Percentiles rank a stretch among this genome's conserved stretches.
Evolutionary conservation across 2,113 vertebrate genomes (phyloP).

Genomic region (Eptatretus burgeri): DNA sequence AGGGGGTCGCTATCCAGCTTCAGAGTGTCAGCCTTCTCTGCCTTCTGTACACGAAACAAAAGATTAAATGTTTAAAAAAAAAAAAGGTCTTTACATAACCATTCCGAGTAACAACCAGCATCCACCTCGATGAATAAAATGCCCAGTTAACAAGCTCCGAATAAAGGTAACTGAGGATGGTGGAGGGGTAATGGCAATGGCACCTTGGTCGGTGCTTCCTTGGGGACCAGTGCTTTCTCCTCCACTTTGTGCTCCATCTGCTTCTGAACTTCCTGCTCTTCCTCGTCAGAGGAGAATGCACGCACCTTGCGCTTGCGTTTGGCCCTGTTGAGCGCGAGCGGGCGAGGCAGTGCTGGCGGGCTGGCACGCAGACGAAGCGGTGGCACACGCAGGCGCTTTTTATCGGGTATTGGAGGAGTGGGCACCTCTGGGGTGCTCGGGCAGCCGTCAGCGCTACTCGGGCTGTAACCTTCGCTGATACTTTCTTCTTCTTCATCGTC

Average conservation of each 20-base stretch:
- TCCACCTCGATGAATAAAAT: too few relatives aligned
- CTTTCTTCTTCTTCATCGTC: constrained; percentile 50
- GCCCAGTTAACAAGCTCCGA: too few relatives aligned
- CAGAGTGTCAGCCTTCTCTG: constrained; percentile 31
- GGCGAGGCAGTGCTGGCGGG: neutral
- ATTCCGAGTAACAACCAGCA: too few relatives aligned
- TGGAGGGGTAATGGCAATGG: too few relatives aligned
- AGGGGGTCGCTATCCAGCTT: constrained; percentile 71
- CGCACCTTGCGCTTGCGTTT: constrained; percentile 5
- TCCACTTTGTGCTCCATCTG: neutral
- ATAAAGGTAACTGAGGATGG: too few relatives aligned
- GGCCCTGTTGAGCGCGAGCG: neutral
- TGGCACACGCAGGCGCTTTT: constrained; percentile 20
- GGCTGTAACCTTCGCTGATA: constrained; percentile 49
- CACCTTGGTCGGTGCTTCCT: too few relatives aligned
- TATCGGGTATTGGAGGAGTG: constrained; percentile 21
- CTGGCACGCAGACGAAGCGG: too few relatives aligned
- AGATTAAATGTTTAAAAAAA: too few relatives aligned
- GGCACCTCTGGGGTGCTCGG: constrained; percentile 44
- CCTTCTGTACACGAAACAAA: constrained; percentile 16
- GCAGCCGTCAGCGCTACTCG: constrained; percentile 50
- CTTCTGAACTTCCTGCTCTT: neutral
- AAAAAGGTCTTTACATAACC: too few relatives aligned
- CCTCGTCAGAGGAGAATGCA: neutral
- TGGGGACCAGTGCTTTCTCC: too few relatives aligned